Conservation (phyloP, 1,140 invertebrate genomes). For the Drepana arcuata region DNA sequence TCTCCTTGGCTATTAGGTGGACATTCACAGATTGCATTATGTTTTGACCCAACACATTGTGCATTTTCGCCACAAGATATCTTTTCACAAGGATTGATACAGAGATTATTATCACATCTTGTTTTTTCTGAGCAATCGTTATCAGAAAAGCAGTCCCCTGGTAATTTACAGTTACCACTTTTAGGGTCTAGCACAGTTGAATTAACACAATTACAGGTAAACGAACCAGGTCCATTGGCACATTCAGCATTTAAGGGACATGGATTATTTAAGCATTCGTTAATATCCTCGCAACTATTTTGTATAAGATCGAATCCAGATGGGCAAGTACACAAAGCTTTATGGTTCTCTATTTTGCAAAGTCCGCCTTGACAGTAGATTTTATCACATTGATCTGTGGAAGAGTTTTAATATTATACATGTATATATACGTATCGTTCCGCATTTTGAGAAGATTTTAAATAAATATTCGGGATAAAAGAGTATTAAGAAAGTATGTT, state of each 20-base stretch:
- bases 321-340: constrained; percentile 81
- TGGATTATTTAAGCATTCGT: constrained; percentile 84
- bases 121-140: constrained; percentile 85
- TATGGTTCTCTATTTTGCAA: constrained; percentile 80
- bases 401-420: too few species aligned
- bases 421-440: too few species aligned
- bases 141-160: constrained; percentile 86
- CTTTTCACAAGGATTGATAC: constrained; percentile 84
- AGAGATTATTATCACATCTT: constrained; percentile 82
- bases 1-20: constrained; percentile 83
- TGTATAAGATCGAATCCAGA: constrained; percentile 79
- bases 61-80: constrained; percentile 82
- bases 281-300: constrained; percentile 83
- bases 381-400: constrained; percentile 82
- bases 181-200: constrained; percentile 85
- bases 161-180: constrained; percentile 77
- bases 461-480: too few species aligned
- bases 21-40: constrained; percentile 83
- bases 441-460: too few species aligned
- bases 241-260: constrained; percentile 86
- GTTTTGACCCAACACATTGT: constrained; percentile 78
- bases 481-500: too few species aligned
- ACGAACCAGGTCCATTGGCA: constrained; percentile 84
- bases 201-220: constrained; percentile 80
- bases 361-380: constrained; percentile 82